These are phyloP conservation scores for Magallana ariakensis DNA, from an alignment of 1,140 invertebrate genomes.

Conservation along the genomic window DNA sequence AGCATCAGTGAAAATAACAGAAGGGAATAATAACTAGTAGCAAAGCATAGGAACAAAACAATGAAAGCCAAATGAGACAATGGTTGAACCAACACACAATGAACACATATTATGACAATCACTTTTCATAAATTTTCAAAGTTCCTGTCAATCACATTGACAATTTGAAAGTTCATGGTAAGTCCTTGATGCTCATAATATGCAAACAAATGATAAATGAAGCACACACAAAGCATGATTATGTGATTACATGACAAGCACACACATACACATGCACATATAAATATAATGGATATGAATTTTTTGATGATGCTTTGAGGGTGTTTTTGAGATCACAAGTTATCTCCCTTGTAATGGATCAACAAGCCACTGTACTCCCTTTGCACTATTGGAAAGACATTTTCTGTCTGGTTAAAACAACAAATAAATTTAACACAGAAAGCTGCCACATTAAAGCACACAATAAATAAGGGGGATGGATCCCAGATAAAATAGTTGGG, in stretches of 20 bases:
- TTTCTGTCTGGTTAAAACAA: slow-evolving; percentile 34
- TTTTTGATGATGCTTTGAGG: not conserved
- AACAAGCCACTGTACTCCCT: slow-evolving; percentile 47
- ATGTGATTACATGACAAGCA: not conserved
- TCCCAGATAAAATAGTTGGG: not conserved
- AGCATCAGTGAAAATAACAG: slow-evolving; percentile 22
- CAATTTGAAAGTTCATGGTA: slow-evolving; percentile 35
- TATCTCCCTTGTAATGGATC: slow-evolving; percentile 46
- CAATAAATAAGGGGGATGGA: slow-evolving; percentile 29
- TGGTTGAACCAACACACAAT: not conserved
- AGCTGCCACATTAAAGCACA: slow-evolving; percentile 41
- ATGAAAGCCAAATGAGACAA: not conserved
- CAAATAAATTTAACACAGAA: slow-evolving; percentile 35
- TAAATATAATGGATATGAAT: not conserved
- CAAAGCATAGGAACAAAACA: slow-evolving; percentile 8
- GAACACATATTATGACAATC: slow-evolving; percentile 22
- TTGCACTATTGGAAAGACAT: slow-evolving; percentile 55
- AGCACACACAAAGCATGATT: slow-evolving; percentile 41
- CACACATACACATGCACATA: slow-evolving; percentile 38
- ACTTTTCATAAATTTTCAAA: slow-evolving; percentile 34
- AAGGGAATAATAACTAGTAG: not conserved
- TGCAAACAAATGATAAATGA: slow-evolving; percentile 30
- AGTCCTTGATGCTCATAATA: not conserved
- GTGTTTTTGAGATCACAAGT: not conserved
- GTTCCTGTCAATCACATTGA: slow-evolving; percentile 15